These are phyloP conservation scores for Acrobasis consociella DNA, from an alignment of 2,888 invertebrate genomes.

Conservation along the genomic window DNA sequence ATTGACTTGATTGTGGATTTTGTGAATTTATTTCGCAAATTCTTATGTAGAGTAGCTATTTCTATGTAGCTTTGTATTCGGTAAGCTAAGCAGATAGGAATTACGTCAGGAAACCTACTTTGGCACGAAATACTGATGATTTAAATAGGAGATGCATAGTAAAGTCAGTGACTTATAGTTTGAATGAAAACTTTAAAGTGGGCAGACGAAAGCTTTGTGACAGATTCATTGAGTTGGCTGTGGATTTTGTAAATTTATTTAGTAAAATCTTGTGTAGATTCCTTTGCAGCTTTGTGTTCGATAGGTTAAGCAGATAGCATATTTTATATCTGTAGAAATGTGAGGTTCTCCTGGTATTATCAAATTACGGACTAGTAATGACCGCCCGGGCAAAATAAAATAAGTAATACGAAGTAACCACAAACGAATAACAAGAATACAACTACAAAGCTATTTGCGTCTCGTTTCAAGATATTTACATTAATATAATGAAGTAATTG, in stretches of 20 bases:
- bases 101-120: background rate
- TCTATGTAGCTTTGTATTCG: too few relatives aligned
- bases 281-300: too few relatives aligned
- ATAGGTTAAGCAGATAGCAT: too few relatives aligned
- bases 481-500: conserved; percentile 38
- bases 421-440: too few relatives aligned
- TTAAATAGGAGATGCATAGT: background rate
- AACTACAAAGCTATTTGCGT: background rate
- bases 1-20: background rate
- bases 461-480: background rate
- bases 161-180: background rate
- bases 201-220: background rate
- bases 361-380: too few relatives aligned
- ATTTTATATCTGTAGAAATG: too few relatives aligned
- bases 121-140: background rate
- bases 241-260: conserved; percentile 1
- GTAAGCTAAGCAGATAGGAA: too few relatives aligned
- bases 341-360: too few relatives aligned
- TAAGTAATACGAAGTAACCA: too few relatives aligned
- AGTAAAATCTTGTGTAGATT: background rate
- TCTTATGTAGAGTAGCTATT: background rate
- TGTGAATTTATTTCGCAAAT: conserved; percentile 1
- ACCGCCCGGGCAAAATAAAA: too few relatives aligned
- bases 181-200: background rate
- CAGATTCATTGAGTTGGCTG: conserved; percentile 1